phyloP scores from a whole-genome alignment of 2,888 invertebrate genomes.

The Dendrolimus houi region DNA sequence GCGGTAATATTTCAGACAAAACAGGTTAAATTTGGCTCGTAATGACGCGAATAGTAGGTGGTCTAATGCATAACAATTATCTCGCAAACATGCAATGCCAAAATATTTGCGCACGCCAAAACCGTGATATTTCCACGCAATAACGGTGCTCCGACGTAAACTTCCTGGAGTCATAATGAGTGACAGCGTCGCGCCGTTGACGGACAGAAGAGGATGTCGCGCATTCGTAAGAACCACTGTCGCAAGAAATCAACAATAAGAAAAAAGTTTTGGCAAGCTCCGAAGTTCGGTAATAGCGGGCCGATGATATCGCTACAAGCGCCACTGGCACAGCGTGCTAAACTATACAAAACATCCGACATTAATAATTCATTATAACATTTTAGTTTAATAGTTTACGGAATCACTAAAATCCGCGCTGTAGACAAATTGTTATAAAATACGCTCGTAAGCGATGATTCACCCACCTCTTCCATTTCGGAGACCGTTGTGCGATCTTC shows the following conservation, averaged over 20 bases:
- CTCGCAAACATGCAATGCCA: conserved; percentile 30
- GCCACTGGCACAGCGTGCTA: conserved; percentile 32
- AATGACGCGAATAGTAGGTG: conserved; percentile 40
- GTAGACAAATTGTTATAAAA: conserved; percentile 8
- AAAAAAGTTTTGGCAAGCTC: conserved; percentile 59
- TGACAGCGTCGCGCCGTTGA: conserved; percentile 38
- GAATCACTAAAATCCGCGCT: neutral
- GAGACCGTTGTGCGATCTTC: conserved; percentile 80
- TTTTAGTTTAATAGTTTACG: neutral
- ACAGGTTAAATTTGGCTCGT: conserved; percentile 53
- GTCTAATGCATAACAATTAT: conserved; percentile 33
- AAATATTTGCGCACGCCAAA: conserved; percentile 34
- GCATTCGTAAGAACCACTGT: conserved; percentile 34
- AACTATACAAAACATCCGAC: conserved; percentile 32
- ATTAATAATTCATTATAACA: conserved; percentile 38
- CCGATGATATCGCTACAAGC: conserved; percentile 32
- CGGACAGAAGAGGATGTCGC: conserved; percentile 40
- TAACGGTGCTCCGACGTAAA: conserved; percentile 12
- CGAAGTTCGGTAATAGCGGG: conserved; percentile 31
- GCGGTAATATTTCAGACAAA: conserved; percentile 40
- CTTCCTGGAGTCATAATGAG: conserved; percentile 40
- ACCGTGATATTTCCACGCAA: conserved; percentile 24
- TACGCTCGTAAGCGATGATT: conserved; percentile 14
- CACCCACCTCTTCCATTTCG: conserved; percentile 80
- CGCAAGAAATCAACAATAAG: conserved; percentile 45